These are phyloP conservation scores for Xylophagus ater DNA, from an alignment of 2,888 invertebrate genomes.

Conservation along the genomic window DNA sequence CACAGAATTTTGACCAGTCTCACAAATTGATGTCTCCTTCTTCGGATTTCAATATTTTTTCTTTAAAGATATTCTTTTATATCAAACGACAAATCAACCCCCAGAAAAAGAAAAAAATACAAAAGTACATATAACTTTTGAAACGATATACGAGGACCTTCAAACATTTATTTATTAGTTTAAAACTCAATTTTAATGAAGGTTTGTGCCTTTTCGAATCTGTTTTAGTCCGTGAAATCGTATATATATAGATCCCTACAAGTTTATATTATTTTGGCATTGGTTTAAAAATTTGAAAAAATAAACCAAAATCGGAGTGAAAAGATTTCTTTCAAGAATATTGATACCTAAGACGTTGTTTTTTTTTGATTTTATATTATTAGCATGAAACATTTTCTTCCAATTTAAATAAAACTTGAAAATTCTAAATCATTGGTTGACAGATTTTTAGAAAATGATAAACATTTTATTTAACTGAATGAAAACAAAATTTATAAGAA, in stretches of 20 bases:
- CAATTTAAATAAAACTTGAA: conserved; percentile 41
- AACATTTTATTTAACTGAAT: neutral
- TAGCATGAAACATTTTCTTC: conserved; percentile 15
- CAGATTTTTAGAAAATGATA: conserved; percentile 15
- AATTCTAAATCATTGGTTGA: conserved; percentile 39
- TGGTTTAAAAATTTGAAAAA: conserved; percentile 5
- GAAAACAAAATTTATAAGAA: neutral
- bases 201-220: conserved; percentile 18
- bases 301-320: conserved; percentile 1
- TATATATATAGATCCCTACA: conserved; percentile 3
- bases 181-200: conserved; percentile 36
- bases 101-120: neutral
- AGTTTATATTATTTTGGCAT: conserved; percentile 4
- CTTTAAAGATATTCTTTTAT: neutral
- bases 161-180: conserved; percentile 33
- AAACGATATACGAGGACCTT: conserved; percentile 5
- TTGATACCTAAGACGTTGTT: conserved; percentile 3
- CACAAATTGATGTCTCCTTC: conserved; percentile 16
- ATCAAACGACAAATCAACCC: neutral
- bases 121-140: neutral
- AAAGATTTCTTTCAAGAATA: neutral
- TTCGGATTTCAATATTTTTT: conserved; percentile 3
- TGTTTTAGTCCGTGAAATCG: conserved; percentile 1
- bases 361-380: neutral
- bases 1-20: conserved; percentile 18